Percentiles rank a stretch among this genome's conserved stretches.
Conservation (phyloP, 53 echinoderm and acorn worm species). For the Actinopyga echinites region DNA sequence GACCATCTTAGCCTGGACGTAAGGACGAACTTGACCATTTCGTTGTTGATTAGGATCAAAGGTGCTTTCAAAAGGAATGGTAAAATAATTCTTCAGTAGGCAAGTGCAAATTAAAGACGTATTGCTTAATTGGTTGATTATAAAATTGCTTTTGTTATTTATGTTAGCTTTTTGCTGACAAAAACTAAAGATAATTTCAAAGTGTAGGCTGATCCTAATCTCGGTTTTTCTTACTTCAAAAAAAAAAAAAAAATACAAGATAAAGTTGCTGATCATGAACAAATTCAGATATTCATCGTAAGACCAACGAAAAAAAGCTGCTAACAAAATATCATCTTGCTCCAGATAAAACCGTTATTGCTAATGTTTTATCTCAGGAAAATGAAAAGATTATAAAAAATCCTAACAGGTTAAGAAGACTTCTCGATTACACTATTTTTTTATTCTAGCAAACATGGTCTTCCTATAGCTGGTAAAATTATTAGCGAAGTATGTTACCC, state of each 20-base stretch:
- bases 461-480: conserved; percentile 14
- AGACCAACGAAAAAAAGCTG: not conserved
- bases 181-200: not conserved
- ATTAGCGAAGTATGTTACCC: conserved; percentile 6
- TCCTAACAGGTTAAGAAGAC: not conserved
- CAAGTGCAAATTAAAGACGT: not conserved
- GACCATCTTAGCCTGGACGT: not conserved
- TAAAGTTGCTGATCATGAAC: conserved; percentile 13
- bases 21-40: not conserved
- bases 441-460: conserved; percentile 4
- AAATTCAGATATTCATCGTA: conserved; percentile 4
- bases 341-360: not conserved
- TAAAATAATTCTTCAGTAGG: not conserved
- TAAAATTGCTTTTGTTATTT: conserved; percentile 6
- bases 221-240: conserved; percentile 5
- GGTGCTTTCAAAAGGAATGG: conserved; percentile 12
- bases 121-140: not conserved
- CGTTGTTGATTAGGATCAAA: not conserved
- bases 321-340: conserved; percentile 13
- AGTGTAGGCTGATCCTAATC: not conserved
- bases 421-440: not conserved
- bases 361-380: not conserved
- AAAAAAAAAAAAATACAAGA: not conserved
- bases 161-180: not conserved
- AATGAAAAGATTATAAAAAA: not conserved